A percentile compares a stretch with the other conserved stretches of the same genome.
These are phyloP conservation scores for Catajapyx aquilonaris DNA, from an alignment of 1,140 invertebrate species.

Conservation along the genomic window DNA sequence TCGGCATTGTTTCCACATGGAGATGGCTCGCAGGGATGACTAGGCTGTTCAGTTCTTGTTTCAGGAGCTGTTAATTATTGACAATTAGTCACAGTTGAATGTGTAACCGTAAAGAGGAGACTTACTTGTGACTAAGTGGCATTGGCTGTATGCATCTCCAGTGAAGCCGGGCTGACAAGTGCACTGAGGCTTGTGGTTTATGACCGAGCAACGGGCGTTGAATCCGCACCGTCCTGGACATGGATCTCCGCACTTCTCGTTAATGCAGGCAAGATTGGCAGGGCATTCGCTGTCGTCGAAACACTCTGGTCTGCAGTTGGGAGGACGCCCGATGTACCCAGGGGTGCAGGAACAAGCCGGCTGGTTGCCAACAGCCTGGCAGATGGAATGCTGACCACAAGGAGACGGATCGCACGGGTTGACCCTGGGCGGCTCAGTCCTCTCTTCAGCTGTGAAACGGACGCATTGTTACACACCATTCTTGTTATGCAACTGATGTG, in stretches of 20 bases:
- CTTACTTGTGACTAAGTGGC: no score
- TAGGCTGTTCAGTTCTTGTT: conserved; percentile 11
- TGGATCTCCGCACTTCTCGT: conserved; percentile 33
- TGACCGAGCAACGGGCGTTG: conserved; percentile 30
- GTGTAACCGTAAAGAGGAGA: no score
- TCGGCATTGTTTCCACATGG: conserved; percentile 44
- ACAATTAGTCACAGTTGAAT: no score
- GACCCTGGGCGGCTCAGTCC: not conserved
- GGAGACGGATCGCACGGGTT: conserved; percentile 15
- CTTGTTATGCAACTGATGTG: conserved; percentile 1
- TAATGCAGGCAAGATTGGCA: conserved; percentile 31
- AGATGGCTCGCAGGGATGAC: conserved; percentile 28
- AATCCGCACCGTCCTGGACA: conserved; percentile 33
- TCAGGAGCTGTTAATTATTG: conserved; percentile 7
- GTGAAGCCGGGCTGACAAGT: conserved; percentile 25
- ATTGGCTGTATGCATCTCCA: conserved; percentile 24
- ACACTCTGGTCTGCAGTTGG: conserved; percentile 16
- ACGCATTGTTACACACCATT: not conserved
- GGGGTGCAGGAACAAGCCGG: conserved; percentile 19
- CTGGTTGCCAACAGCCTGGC: conserved; percentile 16
- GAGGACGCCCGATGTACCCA: conserved; percentile 19
- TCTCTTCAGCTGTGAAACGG: not conserved
- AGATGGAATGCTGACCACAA: conserved; percentile 16
- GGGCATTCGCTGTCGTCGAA: conserved; percentile 19
- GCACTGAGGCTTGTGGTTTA: conserved; percentile 40